Percentiles rank a stretch among this genome's conserved stretches.
Evolutionary conservation across 2,888 invertebrate genomes (phyloP).

Genomic region (Chironomus riparius): DNA sequence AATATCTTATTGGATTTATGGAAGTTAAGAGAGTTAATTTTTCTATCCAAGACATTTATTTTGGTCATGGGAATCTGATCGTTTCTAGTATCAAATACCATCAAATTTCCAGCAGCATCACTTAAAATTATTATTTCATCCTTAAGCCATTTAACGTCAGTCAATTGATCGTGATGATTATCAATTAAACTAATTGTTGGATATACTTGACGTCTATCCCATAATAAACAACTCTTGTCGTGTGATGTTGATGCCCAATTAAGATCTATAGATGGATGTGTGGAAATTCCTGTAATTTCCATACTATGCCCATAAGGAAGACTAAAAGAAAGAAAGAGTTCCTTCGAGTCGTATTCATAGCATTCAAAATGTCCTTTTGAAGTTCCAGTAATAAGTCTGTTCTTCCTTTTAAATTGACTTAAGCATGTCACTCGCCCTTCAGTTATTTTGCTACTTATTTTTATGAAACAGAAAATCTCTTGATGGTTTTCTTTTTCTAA

Average conservation of each 20-base stretch:
- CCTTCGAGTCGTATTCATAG: not conserved
- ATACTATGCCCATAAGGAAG: not conserved
- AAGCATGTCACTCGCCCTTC: not conserved
- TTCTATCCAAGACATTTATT: not conserved
- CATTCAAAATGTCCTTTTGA: not conserved
- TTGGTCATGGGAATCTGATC: not conserved
- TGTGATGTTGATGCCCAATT: not conserved
- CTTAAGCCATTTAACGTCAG: not conserved
- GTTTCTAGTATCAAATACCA: not conserved
- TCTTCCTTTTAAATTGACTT: not conserved
- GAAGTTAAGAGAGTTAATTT: not conserved
- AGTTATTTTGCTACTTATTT: not conserved
- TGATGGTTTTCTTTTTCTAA: not conserved
- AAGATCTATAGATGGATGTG: not conserved
- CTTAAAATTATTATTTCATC: not conserved
- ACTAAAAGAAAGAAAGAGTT: not conserved
- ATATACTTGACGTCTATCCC: not conserved
- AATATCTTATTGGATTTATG: not conserved
- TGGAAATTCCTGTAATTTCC: not conserved
- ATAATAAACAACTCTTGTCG: not conserved
- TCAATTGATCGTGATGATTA: not conserved
- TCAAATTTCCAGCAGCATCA: not conserved
- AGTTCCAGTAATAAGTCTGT: not conserved
- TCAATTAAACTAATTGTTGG: not conserved
- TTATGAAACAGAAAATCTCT: not conserved